Base-by-base conservation (phyloP, 2,888 invertebrate species). In the Rutpela maculata region DNA sequence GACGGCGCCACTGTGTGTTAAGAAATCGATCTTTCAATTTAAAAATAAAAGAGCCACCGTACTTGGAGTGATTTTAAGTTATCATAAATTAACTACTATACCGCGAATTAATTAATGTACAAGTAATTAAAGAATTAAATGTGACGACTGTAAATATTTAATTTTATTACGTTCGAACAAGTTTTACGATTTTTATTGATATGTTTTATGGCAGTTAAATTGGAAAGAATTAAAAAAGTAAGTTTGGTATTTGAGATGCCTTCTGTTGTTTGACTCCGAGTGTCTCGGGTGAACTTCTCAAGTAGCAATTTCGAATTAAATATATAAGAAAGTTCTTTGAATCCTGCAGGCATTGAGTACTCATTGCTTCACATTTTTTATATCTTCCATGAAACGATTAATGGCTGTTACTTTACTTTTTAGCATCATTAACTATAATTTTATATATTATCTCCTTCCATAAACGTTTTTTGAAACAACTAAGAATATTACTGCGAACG, bases 31-130 rank as follows among this genome's bases (percentile, higher is more conserved):
- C 15, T n/a, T 35, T 18, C 31, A 17, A 55, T 31, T 57, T 31
- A 19, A 59, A 56, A 57, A 69, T 69, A 59, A 74, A 69, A 78
- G 63, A 62, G 18, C 12, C 71, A 26, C 67, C 73, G 66, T 74
- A 75, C 66, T 74, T 66, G 77, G 70, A 77, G 71, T 67, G 74
- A 70, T 65, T 78, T 74, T 77, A 76, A 82, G 83, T 81, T 82
- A 83, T 82, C 78, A 80, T 78, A 82, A 84, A 85, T 85, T 85
- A 84, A 86, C 81, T 84, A 79, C 83, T 70, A 78, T 86, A 85
- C 85, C 82, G 80, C 84, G 86, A 86, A 86, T 85, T 86, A 86
- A 86, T 86, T 85, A 85, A 85, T 80, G 82, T 80, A 84, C 83
- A 82, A 78, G 84, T 83, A 83, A 85, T 85, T 85, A 84, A 85